Percentiles rank a stretch among this genome's conserved stretches.
Conservation (phyloP, 1,140 invertebrate species). For the Anoplolepis gracilipes region DNA sequence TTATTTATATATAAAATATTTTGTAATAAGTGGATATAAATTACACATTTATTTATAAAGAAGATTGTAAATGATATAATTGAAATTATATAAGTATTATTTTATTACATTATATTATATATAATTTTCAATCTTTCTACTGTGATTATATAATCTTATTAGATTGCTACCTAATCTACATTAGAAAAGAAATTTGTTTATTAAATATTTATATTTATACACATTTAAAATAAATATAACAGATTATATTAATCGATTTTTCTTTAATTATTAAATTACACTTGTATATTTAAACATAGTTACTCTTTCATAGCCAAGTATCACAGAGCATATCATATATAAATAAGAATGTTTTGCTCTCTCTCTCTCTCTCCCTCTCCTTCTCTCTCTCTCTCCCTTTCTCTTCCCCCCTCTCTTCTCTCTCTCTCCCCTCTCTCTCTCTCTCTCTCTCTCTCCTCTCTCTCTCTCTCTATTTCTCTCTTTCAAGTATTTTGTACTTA, state of each 20-base stretch:
- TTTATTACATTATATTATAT: not conserved
- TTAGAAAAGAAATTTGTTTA: conserved; percentile 1
- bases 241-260: not conserved
- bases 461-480: too few relatives aligned
- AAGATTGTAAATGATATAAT: not conserved
- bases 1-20: not conserved
- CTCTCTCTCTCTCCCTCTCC: not conserved
- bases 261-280: conserved; percentile 16
- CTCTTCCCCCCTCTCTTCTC: too few relatives aligned
- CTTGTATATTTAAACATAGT: conserved; percentile 29
- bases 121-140: conserved; percentile 12
- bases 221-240: conserved; percentile 32
- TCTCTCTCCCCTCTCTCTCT: too few relatives aligned
- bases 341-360: conserved; percentile 60
- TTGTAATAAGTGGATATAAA: conserved; percentile 13
- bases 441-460: too few relatives aligned
- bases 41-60: conserved; percentile 8
- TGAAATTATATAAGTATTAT: conserved; percentile 2
- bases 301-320: conserved; percentile 72
- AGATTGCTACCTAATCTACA: not conserved
- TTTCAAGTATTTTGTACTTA: conserved; percentile 19
- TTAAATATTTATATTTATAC: conserved; percentile 10
- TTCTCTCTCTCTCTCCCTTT: too few relatives aligned
- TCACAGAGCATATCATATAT: conserved; percentile 70
- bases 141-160: not conserved